phyloP scores from a whole-genome alignment of 1,140 invertebrate genomes.

The Batillaria attramentaria region DNA sequence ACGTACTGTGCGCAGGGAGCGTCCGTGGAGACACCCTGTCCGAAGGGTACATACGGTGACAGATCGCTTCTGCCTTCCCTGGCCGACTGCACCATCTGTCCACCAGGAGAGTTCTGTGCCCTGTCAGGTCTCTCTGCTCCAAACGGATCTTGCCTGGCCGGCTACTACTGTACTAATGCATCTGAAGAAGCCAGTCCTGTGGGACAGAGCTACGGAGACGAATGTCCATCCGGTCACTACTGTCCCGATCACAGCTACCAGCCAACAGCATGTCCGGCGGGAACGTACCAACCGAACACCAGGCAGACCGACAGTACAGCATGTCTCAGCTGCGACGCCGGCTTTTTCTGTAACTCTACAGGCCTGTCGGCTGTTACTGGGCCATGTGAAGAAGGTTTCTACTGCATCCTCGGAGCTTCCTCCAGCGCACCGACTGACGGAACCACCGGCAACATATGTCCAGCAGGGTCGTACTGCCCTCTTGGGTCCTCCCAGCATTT shows the following conservation, averaged over 20 bases:
- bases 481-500: slow-evolving; percentile 56
- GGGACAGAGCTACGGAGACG: slow-evolving; percentile 62
- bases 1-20: slow-evolving; percentile 62
- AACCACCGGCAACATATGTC: slow-evolving; percentile 66
- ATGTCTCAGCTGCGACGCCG: slow-evolving; percentile 63
- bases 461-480: slow-evolving; percentile 64
- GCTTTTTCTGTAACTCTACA: slow-evolving; percentile 60
- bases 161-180: slow-evolving; percentile 65
- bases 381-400: slow-evolving; percentile 64
- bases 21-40: slow-evolving; percentile 56
- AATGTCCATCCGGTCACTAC: slow-evolving; percentile 64
- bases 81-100: slow-evolving; percentile 62
- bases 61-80: slow-evolving; percentile 52
- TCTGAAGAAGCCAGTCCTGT: slow-evolving; percentile 65
- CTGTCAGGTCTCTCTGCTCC: slow-evolving; percentile 56
- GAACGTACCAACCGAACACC: slow-evolving; percentile 64
- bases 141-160: slow-evolving; percentile 62
- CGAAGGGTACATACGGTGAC: slow-evolving; percentile 67
- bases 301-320: slow-evolving; percentile 52
- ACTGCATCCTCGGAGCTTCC: slow-evolving; percentile 57
- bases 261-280: slow-evolving; percentile 60
- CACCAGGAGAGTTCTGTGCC: slow-evolving; percentile 64
- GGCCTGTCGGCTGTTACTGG: slow-evolving; percentile 54
- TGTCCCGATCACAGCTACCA: slow-evolving; percentile 62
- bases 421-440: slow-evolving; percentile 60